Evolutionary conservation across 2,797 vertebrate species (phyloP).

Genomic region (Poecile montanus): DNA sequence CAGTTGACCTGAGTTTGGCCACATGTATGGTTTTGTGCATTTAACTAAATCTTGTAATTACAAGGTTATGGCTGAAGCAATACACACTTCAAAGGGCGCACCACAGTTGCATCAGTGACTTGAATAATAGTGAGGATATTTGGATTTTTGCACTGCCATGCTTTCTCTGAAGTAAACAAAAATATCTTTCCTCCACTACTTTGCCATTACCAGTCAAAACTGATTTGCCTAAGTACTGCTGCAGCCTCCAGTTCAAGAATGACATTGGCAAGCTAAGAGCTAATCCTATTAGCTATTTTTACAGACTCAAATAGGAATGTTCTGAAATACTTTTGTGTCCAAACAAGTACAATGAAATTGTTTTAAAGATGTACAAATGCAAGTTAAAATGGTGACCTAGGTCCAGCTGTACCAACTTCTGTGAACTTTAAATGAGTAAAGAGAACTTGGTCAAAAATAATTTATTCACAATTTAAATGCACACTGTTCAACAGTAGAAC

Average conservation of each 20-base stretch:
- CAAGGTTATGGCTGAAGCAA: background rate
- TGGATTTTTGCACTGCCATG: background rate
- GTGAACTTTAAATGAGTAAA: background rate
- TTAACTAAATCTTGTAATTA: background rate
- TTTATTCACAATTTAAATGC: conserved; percentile 22
- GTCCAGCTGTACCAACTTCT: background rate
- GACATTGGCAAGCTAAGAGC: background rate
- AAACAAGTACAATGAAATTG: background rate
- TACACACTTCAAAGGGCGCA: background rate
- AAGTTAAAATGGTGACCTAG: background rate
- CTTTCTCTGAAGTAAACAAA: background rate
- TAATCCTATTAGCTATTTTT: background rate
- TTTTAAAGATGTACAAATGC: background rate
- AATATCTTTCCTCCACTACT: background rate
- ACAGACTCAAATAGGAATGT: background rate
- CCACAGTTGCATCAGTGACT: background rate
- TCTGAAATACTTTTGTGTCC: background rate
- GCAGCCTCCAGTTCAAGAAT: background rate
- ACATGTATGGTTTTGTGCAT: background rate
- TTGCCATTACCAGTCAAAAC: background rate
- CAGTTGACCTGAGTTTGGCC: background rate
- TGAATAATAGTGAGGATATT: background rate
- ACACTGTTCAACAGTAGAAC: background rate
- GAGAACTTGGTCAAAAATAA: background rate
- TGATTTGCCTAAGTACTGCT: background rate